Percentiles rank a stretch among this genome's conserved stretches.
phyloP scores from a whole-genome alignment of 2,888 invertebrate species.

The Heteropelma amictum region DNA sequence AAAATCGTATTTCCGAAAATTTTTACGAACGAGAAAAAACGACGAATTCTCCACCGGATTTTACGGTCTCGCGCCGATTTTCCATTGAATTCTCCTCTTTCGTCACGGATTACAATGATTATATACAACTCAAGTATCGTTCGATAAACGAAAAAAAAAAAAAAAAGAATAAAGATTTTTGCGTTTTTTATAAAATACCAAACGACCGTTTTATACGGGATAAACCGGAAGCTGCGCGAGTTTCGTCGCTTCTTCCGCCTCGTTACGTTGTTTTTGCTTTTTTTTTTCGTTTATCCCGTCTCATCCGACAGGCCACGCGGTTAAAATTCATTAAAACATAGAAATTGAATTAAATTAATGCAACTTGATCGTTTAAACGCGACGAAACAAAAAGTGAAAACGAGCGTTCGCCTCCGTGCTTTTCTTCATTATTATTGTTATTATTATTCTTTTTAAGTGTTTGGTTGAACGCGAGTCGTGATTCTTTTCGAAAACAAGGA shows the following conservation, averaged over 20 bases:
- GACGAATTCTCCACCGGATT: slow-evolving; percentile 19
- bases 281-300: background rate
- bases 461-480: background rate
- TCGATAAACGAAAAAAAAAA: background rate
- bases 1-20: background rate
- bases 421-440: background rate
- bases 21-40: too few species aligned
- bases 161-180: slow-evolving; percentile 4
- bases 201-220: background rate
- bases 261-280: background rate
- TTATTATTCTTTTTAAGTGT: background rate
- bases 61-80: slow-evolving; percentile 12
- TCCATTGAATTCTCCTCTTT: slow-evolving; percentile 18
- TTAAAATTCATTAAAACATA: slow-evolving; percentile 42
- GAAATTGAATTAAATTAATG: slow-evolving; percentile 40
- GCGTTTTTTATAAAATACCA: too few species aligned
- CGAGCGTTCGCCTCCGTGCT: slow-evolving; percentile 16
- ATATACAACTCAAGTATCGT: slow-evolving; percentile 51
- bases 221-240: slow-evolving; percentile 18
- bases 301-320: slow-evolving; percentile 15
- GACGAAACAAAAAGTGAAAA: slow-evolving; percentile 17
- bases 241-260: slow-evolving; percentile 2
- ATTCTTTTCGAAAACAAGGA: too few species aligned
- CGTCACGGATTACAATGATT: slow-evolving; percentile 46
- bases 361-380: background rate